Percentiles rank a stretch among this genome's conserved stretches.
These are phyloP conservation scores for Gymnodraco acuticeps DNA, from an alignment of 2,797 vertebrate species.

Conservation along the genomic window DNA sequence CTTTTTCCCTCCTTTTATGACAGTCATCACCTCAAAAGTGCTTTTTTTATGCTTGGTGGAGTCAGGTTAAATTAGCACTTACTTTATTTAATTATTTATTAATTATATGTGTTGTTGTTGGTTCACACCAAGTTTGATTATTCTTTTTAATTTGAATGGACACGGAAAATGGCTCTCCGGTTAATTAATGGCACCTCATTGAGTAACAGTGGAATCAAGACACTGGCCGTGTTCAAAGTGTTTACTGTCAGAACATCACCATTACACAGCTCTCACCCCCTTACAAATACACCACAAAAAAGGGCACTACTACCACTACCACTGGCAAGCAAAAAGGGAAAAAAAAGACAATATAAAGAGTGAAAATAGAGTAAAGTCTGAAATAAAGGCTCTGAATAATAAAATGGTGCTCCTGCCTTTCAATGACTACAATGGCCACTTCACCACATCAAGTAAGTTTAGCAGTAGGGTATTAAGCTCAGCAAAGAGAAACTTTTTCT, in stretches of 20 bases:
- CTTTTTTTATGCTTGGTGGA: slow-evolving; percentile 29
- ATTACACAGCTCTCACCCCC: background rate
- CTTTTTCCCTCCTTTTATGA: slow-evolving; percentile 52
- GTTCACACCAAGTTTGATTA: slow-evolving; percentile 49
- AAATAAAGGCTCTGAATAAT: background rate
- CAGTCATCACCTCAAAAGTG: slow-evolving; percentile 24
- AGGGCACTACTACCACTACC: background rate
- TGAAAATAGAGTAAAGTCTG: background rate
- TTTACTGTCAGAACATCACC: slow-evolving; percentile 46
- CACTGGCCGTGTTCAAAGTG: slow-evolving; percentile 25
- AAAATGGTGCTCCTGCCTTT: background rate
- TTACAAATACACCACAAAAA: slow-evolving; percentile 1
- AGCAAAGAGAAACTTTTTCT: background rate
- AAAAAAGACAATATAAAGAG: background rate
- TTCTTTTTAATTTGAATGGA: slow-evolving; percentile 46
- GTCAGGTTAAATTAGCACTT: slow-evolving; percentile 31
- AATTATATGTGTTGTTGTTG: slow-evolving; percentile 7
- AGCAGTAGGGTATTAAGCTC: background rate
- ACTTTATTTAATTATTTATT: slow-evolving; percentile 12
- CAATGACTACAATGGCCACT: background rate
- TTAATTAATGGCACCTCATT: slow-evolving; percentile 43
- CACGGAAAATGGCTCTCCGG: slow-evolving; percentile 32
- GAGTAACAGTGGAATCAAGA: slow-evolving; percentile 41
- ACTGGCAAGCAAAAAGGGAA: background rate
- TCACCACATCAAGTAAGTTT: background rate